phyloP scores from a whole-genome alignment of 1,140 invertebrate genomes.

The Euura lappo region DNA sequence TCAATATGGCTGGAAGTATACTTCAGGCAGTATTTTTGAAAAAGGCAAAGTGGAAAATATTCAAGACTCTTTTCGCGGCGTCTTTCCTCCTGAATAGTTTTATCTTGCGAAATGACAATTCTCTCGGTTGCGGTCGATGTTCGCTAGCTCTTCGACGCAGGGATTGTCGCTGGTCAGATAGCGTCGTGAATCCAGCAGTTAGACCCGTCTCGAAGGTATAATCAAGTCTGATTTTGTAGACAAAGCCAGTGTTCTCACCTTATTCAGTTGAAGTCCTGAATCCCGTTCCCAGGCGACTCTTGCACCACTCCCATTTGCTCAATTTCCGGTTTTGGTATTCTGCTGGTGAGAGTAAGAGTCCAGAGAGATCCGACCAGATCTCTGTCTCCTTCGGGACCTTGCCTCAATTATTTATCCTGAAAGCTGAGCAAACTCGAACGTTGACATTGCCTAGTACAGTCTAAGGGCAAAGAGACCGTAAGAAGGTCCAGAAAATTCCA shows the following conservation, averaged over 20 bases:
- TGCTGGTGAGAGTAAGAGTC: not conserved
- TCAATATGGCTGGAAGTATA: too few species aligned
- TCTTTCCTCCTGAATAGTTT: too few species aligned
- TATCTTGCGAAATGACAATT: too few species aligned
- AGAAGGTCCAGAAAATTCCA: too few species aligned
- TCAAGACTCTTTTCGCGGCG: too few species aligned
- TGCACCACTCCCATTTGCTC: not conserved
- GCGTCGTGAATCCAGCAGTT: not conserved
- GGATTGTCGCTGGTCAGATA: not conserved
- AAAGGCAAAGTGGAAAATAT: too few species aligned
- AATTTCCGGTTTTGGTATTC: not conserved
- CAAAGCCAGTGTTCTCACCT: slow-evolving; percentile 1
- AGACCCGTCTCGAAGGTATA: slow-evolving; percentile 1
- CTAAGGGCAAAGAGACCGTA: too few species aligned
- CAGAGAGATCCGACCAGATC: not conserved
- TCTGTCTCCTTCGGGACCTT: not conserved
- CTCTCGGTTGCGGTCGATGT: too few species aligned
- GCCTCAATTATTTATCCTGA: not conserved
- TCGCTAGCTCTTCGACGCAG: too few species aligned
- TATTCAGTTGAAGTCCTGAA: not conserved
- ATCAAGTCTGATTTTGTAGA: slow-evolving; percentile 5
- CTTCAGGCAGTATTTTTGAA: too few species aligned
- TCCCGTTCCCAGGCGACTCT: not conserved
- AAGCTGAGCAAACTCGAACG: not conserved
- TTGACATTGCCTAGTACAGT: not conserved